A percentile compares a stretch with the other conserved stretches of the same genome.
Evolutionary conservation across 2,888 invertebrate genomes (phyloP).

Genomic region (Diarsia brunnea): DNA sequence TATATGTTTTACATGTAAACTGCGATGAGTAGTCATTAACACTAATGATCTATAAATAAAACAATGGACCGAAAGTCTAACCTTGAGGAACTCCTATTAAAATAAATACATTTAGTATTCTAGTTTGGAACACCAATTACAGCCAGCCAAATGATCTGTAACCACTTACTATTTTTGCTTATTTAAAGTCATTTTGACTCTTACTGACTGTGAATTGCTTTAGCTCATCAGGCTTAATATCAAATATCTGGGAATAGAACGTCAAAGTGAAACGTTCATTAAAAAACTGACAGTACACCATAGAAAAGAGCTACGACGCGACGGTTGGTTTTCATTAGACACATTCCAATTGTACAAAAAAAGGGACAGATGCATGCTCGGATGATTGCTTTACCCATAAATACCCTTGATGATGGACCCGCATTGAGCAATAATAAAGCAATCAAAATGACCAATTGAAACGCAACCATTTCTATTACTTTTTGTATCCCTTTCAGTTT

Average conservation of each 20-base stretch:
- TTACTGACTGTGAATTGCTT: not conserved
- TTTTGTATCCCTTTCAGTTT: conserved; percentile 17
- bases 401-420: conserved; percentile 31
- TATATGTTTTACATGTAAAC: conserved; percentile 21
- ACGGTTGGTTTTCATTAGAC: not conserved
- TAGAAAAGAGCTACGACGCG: not conserved
- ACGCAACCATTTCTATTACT: conserved; percentile 28
- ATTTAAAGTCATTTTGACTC: not conserved
- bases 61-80: conserved; percentile 62
- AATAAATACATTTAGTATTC: conserved; percentile 24
- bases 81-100: conserved; percentile 66
- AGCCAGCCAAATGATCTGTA: conserved; percentile 10
- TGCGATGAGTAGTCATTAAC: conserved; percentile 47
- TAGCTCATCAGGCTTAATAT: not conserved
- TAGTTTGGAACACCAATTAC: not conserved
- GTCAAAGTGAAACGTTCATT: conserved; percentile 1
- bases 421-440: conserved; percentile 45
- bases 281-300: not conserved
- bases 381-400: conserved; percentile 31
- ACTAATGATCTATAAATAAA: conserved; percentile 56
- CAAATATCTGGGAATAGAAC: conserved; percentile 1
- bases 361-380: conserved; percentile 1
- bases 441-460: conserved; percentile 47
- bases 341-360: conserved; percentile 29
- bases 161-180: not conserved